Evolutionary conservation across 1,140 invertebrate genomes (phyloP), one percentile per base, ranked within the genome.

Genomic region (Contarinia nasturtii): DNA sequence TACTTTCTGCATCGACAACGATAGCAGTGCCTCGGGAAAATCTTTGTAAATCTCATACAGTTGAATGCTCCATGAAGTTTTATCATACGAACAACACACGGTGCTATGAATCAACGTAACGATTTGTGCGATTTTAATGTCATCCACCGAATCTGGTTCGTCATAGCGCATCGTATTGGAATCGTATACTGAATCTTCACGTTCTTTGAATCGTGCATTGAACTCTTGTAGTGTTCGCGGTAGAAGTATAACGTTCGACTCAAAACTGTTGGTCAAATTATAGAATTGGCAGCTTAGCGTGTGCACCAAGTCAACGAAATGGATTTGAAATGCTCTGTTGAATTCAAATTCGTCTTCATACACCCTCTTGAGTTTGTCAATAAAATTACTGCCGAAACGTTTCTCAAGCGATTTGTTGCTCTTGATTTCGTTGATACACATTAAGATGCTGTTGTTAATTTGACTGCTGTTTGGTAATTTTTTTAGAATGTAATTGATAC

Each of bases 11-110:
- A 82, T 70, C 0, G 74, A 75, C 0, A 63, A 63, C 41, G 71
- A 57, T 2, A 83, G 55, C 0, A 79, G 54, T 36, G 61, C 64
- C 47, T 83, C 78, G 0, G 75, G 70, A 61, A 77, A 83, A 49
- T 78, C 71, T 50, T 82, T 77, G 52, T 81, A 83, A 21, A 82
- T 70, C 51, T 74, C 71, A 49, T 79, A 80, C n/a, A 82, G 57
- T 33, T 80, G 76, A 53, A 75, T 73, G 1, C 71, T 71, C 64
- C 71, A 77, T 1, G 69, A 69, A 7, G 69, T 67, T 53, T 74
- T 72, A 50, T 81, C 75, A 19, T 70, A 67, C 17, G 65, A 65
- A 47, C 70, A 72, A 47, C 72, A 74, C 51, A 84, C 64, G 0
- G 76, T 73, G 54, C 76, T 76, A 51, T 79, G 71, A 48, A 76